Conservation (phyloP, 2,888 invertebrate genomes). For the Schizaphis graminum region DNA sequence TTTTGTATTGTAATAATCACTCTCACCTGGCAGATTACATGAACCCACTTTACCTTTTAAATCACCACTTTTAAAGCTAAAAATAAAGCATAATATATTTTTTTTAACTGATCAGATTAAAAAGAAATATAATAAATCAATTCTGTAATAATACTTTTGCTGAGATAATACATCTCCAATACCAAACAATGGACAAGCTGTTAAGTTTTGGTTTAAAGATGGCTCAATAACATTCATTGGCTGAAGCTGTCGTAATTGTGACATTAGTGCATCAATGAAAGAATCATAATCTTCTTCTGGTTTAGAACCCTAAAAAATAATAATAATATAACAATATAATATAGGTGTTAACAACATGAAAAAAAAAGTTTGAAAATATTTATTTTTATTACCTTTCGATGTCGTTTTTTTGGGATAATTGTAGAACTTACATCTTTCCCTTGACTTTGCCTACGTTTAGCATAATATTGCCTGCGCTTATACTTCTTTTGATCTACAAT, state of each 20-base stretch:
- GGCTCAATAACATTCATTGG: constrained; percentile 92
- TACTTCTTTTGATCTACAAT: constrained; percentile 76
- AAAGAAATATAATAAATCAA: neutral
- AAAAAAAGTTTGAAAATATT: neutral
- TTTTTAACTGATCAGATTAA: neutral
- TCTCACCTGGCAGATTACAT: constrained; percentile 78
- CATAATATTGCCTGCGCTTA: constrained; percentile 84
- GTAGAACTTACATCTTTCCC: constrained; percentile 80
- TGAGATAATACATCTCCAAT: constrained; percentile 77
- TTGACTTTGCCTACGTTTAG: constrained; percentile 83
- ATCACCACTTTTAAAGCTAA: constrained; percentile 75
- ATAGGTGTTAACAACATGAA: neutral
- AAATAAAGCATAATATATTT: constrained; percentile 1
- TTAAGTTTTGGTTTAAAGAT: constrained; percentile 84
- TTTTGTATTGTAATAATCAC: constrained; percentile 86
- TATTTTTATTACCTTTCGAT: constrained; percentile 77
- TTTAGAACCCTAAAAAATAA: constrained; percentile 74
- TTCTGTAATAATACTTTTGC: constrained; percentile 41
- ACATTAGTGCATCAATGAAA: constrained; percentile 88
- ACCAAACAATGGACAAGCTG: constrained; percentile 86
- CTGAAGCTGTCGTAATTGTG: constrained; percentile 85
- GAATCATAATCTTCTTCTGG: constrained; percentile 92
- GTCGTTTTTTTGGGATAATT: constrained; percentile 80
- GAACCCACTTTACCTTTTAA: constrained; percentile 80
- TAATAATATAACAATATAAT: constrained; percentile 1